These are phyloP conservation scores for Excalfactoria chinensis DNA, from an alignment of 2,113 vertebrate genomes.

Conservation along the genomic window DNA sequence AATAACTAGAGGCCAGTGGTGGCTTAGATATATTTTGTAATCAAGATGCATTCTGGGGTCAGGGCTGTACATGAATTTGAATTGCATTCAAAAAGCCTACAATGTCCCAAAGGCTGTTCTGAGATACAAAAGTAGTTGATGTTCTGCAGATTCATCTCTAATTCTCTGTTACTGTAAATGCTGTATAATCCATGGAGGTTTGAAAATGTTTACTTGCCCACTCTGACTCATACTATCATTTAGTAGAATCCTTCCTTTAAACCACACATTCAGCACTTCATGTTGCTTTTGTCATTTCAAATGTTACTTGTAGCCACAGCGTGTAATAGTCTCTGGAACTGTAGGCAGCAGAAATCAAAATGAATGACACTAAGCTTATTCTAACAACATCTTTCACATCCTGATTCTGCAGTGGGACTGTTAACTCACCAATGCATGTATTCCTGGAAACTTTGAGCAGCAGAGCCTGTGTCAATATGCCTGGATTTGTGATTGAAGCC, in stretches of 20 bases:
- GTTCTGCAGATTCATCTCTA: not conserved
- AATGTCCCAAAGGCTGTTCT: not conserved
- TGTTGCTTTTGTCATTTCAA: not conserved
- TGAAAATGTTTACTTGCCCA: not conserved
- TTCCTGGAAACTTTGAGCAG: not conserved
- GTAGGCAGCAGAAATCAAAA: not conserved
- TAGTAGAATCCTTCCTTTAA: not conserved
- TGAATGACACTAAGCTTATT: not conserved
- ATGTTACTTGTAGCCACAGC: not conserved
- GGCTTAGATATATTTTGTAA: not conserved
- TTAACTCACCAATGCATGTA: fast-evolving
- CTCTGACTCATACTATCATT: not conserved
- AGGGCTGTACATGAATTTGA: not conserved
- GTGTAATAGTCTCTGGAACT: not conserved
- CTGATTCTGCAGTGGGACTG: not conserved
- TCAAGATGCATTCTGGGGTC: not conserved
- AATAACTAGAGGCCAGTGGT: not conserved
- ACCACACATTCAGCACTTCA: not conserved
- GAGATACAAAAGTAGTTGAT: not conserved
- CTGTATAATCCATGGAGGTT: not conserved
- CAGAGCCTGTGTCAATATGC: not conserved
- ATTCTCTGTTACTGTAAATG: slow-evolving; percentile 31
- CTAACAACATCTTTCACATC: not conserved
- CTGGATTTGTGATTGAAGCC: not conserved
- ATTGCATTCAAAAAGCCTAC: not conserved